Evolutionary conservation across 2,113 vertebrate species (phyloP), one percentile per base, ranked within the genome.

Genomic region (Ceyx melanurus): DNA sequence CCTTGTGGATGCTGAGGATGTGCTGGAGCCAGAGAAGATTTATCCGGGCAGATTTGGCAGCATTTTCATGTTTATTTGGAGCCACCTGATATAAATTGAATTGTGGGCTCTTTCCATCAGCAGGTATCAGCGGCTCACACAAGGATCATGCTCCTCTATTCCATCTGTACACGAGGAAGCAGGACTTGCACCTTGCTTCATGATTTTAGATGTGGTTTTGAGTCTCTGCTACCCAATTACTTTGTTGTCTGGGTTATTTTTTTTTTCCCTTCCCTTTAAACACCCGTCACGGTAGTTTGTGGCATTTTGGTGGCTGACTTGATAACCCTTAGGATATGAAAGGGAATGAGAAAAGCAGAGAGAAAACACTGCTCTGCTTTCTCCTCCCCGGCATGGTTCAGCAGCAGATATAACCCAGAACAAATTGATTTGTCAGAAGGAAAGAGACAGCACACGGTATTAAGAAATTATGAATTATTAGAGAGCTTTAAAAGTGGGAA

Each of bases 401-500:
- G 50, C 40, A 62, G 81, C 71, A 70, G 54, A 89, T 33, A 67
- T 2, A 85, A 65, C 86, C 67, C 67, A 1, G 65, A 88, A 83
- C 50, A 43, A 95, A 88, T 73, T 53, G 84, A 96, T 95, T 96
- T 93, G 83, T 94, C 58, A 61, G 65, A 61, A 88, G 4, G 16
- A 75, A 54, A 43, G 28, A 88, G 65, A 68, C 82, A 83, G 48
- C 80, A 78, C 77, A 79, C 3, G 9, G 73, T 21, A 75, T 65
- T 84, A 84, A 67, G 77, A 88, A 95, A 93, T 93, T 86, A 95
- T 28, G 45, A 90, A 90, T 93, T 88, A 96, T 89, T 94, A 90
- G 92, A 54, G 54, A 72, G 66, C 45, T 83, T 79, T 72, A 75
- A 65, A 78, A 75, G 61, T 53, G 77, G 75, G 72, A 95, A 81